A percentile compares a stretch with the other conserved stretches of the same genome.
These are phyloP conservation scores for Lepus oiostolus DNA, from an alignment of 2,797 vertebrate genomes.

Conservation along the genomic window DNA sequence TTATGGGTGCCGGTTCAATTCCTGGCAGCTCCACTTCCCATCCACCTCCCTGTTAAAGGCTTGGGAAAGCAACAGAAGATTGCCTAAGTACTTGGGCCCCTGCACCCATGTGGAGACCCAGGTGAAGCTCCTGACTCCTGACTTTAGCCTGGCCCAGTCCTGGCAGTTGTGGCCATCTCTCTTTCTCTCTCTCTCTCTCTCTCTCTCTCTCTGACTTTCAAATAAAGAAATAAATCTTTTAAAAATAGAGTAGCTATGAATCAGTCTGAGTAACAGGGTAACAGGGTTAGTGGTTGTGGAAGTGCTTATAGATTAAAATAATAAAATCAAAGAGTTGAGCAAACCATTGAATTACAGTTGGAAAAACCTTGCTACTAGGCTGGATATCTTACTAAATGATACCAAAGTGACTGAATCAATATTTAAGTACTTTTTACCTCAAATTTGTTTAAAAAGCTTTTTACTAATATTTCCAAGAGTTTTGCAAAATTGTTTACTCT, in stretches of 20 bases:
- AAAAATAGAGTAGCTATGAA: background rate
- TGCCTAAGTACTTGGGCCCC: too few species aligned
- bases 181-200: too few species aligned
- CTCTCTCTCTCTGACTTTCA: too few species aligned
- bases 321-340: constrained; percentile 34
- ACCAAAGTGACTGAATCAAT: background rate
- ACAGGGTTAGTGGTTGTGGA: background rate
- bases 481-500: constrained; percentile 20
- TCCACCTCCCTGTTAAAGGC: too few species aligned
- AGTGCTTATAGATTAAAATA: constrained; percentile 29
- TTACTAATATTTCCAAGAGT: background rate
- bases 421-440: background rate
- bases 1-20: too few species aligned
- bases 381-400: background rate
- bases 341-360: background rate
- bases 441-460: background rate
- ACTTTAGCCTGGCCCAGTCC: too few species aligned
- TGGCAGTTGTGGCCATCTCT: too few species aligned
- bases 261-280: background rate
- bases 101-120: too few species aligned
- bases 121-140: too few species aligned
- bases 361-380: background rate
- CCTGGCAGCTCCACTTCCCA: too few species aligned
- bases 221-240: too few species aligned
- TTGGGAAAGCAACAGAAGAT: too few species aligned